A percentile compares a stretch with the other conserved stretches of the same genome.
phyloP scores from a whole-genome alignment of 2,113 vertebrate species.

The Miniopterus natalensis region DNA sequence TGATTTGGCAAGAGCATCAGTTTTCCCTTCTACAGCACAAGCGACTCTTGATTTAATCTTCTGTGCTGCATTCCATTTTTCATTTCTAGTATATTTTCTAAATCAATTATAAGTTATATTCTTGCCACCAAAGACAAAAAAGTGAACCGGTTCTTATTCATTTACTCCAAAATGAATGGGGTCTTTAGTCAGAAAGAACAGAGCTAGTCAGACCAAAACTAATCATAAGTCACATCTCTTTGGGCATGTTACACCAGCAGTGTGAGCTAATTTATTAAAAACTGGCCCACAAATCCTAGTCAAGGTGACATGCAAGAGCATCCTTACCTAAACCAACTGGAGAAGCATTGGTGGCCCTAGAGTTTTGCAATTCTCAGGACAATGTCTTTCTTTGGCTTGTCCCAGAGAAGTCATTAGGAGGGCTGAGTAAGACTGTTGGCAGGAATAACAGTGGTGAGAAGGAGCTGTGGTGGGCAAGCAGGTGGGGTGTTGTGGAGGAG shows the following conservation, averaged over 20 bases:
- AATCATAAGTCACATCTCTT: conserved; percentile 74
- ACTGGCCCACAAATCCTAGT: not conserved
- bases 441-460: conserved; percentile 8
- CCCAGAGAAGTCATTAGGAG: conserved; percentile 18
- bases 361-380: conserved; percentile 46
- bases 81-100: conserved; percentile 82
- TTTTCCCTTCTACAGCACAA: conserved; percentile 80
- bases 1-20: conserved; percentile 66
- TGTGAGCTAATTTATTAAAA: conserved; percentile 78
- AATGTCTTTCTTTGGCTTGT: conserved; percentile 31
- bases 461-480: not conserved
- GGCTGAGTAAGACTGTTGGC: not conserved
- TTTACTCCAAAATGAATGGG: conserved; percentile 81
- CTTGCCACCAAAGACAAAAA: conserved; percentile 81
- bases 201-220: conserved; percentile 72
- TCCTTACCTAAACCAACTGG: not conserved
- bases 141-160: conserved; percentile 74
- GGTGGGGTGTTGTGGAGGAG: not conserved
- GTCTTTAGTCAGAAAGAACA: conserved; percentile 79
- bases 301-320: conserved; percentile 36
- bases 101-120: conserved; percentile 82
- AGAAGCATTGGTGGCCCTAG: not conserved
- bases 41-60: conserved; percentile 78
- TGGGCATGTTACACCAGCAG: conserved; percentile 74
- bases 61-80: conserved; percentile 69